Percentiles rank a stretch among this genome's conserved stretches.
phyloP scores from a whole-genome alignment of 2,888 invertebrate species.

The Nasonovia ribisnigri region DNA sequence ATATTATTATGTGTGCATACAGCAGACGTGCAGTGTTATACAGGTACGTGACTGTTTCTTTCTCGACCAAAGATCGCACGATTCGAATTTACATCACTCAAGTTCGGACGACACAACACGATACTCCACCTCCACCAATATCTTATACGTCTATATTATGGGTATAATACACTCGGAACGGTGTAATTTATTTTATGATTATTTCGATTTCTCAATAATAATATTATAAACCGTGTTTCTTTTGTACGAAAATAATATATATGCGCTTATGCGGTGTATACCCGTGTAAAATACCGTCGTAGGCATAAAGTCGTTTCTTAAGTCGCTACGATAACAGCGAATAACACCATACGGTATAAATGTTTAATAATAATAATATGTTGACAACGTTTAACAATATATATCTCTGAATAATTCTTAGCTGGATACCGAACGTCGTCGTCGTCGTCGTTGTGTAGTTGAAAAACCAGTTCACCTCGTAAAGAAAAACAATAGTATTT shows the following conservation, averaged over 20 bases:
- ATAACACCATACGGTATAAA: neutral
- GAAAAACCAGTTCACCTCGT: constrained; percentile 42
- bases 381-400: constrained; percentile 37
- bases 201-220: constrained; percentile 29
- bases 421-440: neutral
- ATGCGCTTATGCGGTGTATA: neutral
- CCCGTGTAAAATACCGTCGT: neutral
- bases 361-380: neutral
- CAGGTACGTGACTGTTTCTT: neutral
- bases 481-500: constrained; percentile 38
- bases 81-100: neutral
- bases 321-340: neutral
- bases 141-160: neutral
- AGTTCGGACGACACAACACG: constrained; percentile 1
- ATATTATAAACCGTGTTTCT: neutral
- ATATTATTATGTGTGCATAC: neutral
- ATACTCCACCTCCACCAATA: neutral
- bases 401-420: neutral
- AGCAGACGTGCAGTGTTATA: neutral
- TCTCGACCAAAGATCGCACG: neutral
- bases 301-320: neutral
- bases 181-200: constrained; percentile 22
- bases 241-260: constrained; percentile 16
- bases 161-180: neutral
- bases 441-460: neutral